A percentile compares a stretch with the other conserved stretches of the same genome.
Evolutionary conservation across 1,140 invertebrate species (phyloP).

Genomic region (Nasonia longicornis): DNA sequence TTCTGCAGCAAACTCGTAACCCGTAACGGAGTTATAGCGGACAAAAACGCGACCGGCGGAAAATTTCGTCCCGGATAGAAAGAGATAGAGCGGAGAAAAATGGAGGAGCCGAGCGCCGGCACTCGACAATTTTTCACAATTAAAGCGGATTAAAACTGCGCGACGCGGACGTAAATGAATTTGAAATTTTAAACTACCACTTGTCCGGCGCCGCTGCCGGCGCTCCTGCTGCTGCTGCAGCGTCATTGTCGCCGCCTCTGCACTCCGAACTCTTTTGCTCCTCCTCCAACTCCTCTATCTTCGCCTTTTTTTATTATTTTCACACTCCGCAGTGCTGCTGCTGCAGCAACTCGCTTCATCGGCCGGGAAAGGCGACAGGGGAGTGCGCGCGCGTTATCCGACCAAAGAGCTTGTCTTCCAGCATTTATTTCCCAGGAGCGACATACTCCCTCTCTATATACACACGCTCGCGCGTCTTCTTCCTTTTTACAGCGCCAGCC

Average conservation of each 20-base stretch:
- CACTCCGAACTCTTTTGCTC: constrained; percentile 41
- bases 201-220: constrained; percentile 34
- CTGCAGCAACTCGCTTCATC: constrained; percentile 32
- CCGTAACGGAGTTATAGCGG: constrained; percentile 24
- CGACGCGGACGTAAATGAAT: constrained; percentile 58
- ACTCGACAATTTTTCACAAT: constrained; percentile 58
- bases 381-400: constrained; percentile 53
- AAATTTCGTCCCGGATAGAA: constrained; percentile 24
- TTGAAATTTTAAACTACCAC: constrained; percentile 60
- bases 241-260: constrained; percentile 14
- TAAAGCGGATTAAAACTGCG: constrained; percentile 61
- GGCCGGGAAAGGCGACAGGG: constrained; percentile 49
- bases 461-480: not conserved
- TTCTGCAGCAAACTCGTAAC: constrained; percentile 28
- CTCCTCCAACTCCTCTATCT: constrained; percentile 42
- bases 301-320: constrained; percentile 43
- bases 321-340: not conserved
- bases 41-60: constrained; percentile 17
- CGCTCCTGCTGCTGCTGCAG: constrained; percentile 14
- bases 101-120: constrained; percentile 22
- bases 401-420: constrained; percentile 55
- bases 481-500: not conserved
- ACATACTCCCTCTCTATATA: constrained; percentile 48
- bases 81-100: constrained; percentile 12
- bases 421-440: constrained; percentile 62